phyloP scores from a whole-genome alignment of 2,888 invertebrate genomes.

The Pyralis farinalis region DNA sequence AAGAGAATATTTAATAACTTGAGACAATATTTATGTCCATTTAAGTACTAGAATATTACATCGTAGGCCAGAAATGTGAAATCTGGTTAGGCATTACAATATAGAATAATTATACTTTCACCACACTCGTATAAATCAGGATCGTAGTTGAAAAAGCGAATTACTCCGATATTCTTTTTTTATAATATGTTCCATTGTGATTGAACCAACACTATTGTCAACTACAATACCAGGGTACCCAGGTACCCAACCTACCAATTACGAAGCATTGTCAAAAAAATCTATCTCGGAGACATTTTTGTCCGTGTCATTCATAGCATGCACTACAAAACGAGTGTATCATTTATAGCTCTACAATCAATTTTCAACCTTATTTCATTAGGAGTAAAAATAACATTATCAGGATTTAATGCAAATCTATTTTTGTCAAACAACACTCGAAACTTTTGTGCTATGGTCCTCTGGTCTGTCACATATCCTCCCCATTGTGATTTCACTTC shows the following conservation, averaged over 20 bases:
- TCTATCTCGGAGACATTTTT: constrained; percentile 72
- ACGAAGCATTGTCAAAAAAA: constrained; percentile 68
- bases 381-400: too few relatives aligned
- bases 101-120: constrained; percentile 8
- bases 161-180: constrained; percentile 65
- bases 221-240: constrained; percentile 68
- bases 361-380: constrained; percentile 29
- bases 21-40: too few relatives aligned
- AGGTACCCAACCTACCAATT: constrained; percentile 81
- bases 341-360: constrained; percentile 9
- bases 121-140: not conserved
- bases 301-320: constrained; percentile 67
- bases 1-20: too few relatives aligned
- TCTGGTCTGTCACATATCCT: constrained; percentile 78
- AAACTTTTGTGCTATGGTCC: constrained; percentile 67
- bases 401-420: constrained; percentile 13
- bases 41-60: too few relatives aligned
- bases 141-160: constrained; percentile 48
- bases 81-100: constrained; percentile 9
- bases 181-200: constrained; percentile 48
- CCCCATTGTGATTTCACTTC: constrained; percentile 68
- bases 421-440: constrained; percentile 43
- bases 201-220: constrained; percentile 58
- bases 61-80: not conserved
- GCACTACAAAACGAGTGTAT: constrained; percentile 18